Evolutionary conservation across 2,113 vertebrate species (phyloP).

Genomic region (Microcebus lehilahytsara): DNA sequence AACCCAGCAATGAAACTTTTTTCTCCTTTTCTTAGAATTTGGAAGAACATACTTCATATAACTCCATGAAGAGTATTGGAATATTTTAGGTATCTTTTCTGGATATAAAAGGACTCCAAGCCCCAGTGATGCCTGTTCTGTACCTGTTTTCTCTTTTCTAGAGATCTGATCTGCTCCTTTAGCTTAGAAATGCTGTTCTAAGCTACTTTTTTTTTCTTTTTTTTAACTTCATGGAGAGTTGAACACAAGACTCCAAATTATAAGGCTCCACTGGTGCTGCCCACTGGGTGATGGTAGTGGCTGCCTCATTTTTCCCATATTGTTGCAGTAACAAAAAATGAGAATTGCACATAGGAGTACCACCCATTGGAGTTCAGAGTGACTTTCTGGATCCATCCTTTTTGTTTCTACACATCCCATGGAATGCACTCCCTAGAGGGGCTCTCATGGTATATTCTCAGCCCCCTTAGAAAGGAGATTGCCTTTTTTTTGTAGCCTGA

Average conservation of each 20-base stretch:
- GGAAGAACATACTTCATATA: background rate
- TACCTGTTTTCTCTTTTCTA: background rate
- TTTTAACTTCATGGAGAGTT: background rate
- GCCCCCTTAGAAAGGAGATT: background rate
- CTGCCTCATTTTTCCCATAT: background rate
- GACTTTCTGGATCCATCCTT: background rate
- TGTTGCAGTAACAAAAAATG: background rate
- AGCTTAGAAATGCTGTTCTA: background rate
- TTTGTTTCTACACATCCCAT: background rate
- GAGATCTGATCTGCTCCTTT: background rate
- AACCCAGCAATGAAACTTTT: slow-evolving; percentile 68
- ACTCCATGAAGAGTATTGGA: background rate
- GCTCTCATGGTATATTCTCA: rapidly evolving
- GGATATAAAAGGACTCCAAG: background rate
- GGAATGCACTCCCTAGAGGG: background rate
- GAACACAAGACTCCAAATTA: too few relatives aligned
- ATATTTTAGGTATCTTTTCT: background rate
- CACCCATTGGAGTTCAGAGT: background rate
- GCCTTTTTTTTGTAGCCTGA: background rate
- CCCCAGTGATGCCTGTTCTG: background rate
- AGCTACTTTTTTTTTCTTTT: background rate
- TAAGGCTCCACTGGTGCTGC: background rate
- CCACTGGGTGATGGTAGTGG: rapidly evolving
- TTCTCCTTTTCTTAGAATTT: background rate
- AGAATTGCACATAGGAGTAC: background rate